Evolutionary conservation across 2,113 vertebrate species (phyloP), one percentile per base, ranked within the genome.

Genomic region (Pithys albifrons): DNA sequence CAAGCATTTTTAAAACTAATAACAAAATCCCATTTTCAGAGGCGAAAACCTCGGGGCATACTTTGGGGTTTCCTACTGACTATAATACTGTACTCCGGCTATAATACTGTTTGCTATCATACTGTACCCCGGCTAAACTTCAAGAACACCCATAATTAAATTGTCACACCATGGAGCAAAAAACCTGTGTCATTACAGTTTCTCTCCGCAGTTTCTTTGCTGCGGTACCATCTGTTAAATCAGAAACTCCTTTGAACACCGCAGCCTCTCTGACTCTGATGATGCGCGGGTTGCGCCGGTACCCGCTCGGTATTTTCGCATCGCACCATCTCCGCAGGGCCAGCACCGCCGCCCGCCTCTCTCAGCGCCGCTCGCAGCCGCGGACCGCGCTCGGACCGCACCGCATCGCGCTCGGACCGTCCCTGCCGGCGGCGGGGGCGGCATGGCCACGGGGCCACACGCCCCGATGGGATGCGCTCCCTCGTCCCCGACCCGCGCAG

Each of bases 1-100:
- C 4, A 22, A 45, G 24, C 15, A 0, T 19, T 61, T 79, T 55
- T 2, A 0, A 31, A 46, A 52, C 2, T 0, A 72, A 11, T 52
- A 25, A 19, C 18, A 33, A 69, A 77, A 29, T 6, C 5, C 9
- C 19, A 6, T 29, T 89, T 67, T 67, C 33, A 29, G 31, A 55
- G 12, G 19, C 28, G 62, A 35, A 75, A 29, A 24, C 45, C 11
- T 25, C 9, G 4, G 29, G 17, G 22, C 25, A 33, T 1, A 28
- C 39, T 28, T 31, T 17, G 15, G 12, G 2, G 9, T 5, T 39
- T 11, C 43, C 33, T 66, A 19, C 24, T 5, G 54, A 43, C 41
- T 43, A 43, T 43, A 73, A 39, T 1, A 33, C 12, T 0, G 35
- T 10, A 27, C 7, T 22, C 17, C 20, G 10, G 14, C 57, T 33